Conservation (phyloP, 2,113 vertebrate species). For the Tursiops truncatus region DNA sequence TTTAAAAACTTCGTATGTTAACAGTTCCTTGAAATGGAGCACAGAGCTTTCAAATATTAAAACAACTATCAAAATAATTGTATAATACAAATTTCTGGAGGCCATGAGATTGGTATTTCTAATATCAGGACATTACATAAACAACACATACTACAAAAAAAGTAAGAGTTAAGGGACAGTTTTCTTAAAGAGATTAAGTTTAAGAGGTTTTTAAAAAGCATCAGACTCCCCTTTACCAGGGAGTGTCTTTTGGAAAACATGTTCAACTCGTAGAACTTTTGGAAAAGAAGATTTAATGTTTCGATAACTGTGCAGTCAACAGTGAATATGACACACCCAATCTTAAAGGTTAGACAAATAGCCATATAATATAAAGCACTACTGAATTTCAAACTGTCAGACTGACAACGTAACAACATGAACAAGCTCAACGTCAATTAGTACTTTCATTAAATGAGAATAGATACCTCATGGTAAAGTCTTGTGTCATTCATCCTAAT, state of each 20-base stretch:
- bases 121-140: neutral
- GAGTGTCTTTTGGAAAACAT: neutral
- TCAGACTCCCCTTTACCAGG: neutral
- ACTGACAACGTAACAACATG: neutral
- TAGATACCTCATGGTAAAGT: constrained; percentile 92
- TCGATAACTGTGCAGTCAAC: neutral
- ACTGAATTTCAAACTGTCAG: neutral
- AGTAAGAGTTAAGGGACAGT: neutral
- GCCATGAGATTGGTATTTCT: neutral
- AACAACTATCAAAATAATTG: neutral
- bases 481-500: constrained; percentile 97
- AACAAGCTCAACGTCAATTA: neutral
- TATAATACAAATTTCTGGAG: neutral
- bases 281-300: neutral
- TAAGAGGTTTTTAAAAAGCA: neutral
- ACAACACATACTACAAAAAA: neutral
- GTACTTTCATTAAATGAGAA: neutral
- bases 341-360: neutral
- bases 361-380: neutral
- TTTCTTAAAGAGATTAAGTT: neutral
- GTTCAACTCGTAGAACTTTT: neutral
- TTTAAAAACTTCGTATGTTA: neutral
- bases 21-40: neutral
- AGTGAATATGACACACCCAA: neutral
- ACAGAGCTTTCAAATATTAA: neutral